Evolutionary conservation across 2,888 invertebrate species (phyloP), one percentile per base, ranked within the genome.

Genomic region (Sturmia bella): DNA sequence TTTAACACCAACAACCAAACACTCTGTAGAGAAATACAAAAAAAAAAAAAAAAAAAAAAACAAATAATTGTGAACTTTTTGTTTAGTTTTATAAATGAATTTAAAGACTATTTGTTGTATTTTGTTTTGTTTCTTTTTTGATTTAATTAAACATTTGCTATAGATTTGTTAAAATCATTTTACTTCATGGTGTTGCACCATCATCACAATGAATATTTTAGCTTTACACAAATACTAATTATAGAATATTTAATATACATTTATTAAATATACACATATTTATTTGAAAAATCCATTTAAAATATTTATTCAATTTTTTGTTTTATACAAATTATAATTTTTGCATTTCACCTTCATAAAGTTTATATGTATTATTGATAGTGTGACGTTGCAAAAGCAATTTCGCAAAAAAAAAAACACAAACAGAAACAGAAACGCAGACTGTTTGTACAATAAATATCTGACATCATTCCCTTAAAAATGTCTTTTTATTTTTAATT

Each of bases 381-480:
- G 66, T 66, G 39, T 78, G 72, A 73, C 78, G 72, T 68, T 68
- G 43, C 24, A 59, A 72, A 48, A 52, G 15, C 52, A 9, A 12
- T 63, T 66, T 66, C 57, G 57, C 45, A 48, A 70, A 57, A 56
- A 57, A 9, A 57, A 7, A 78, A 63, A 27, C 1, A 32, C 5
- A 32, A 32, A 32, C 1, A 32, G 7, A 32, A 32, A 7, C 32
- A 32, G 32, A 64, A 70, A 45, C 66, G 43, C 52, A 79, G 57
- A 79, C 72, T 52, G 45, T 78, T 50, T 72, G 17, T 43, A 37
- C 17, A 70, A 56, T 50, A 72, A 70, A 56, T 50, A 72, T 73
- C 72, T 79, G 78, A 79, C 78, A 79, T 79, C 78, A 79, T 68
- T 72, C 72, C 72, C 73, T 73, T 73, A 27, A 41, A 52, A 15